Conservation (phyloP, 2,888 invertebrate species). For the Atethmia centrago region DNA sequence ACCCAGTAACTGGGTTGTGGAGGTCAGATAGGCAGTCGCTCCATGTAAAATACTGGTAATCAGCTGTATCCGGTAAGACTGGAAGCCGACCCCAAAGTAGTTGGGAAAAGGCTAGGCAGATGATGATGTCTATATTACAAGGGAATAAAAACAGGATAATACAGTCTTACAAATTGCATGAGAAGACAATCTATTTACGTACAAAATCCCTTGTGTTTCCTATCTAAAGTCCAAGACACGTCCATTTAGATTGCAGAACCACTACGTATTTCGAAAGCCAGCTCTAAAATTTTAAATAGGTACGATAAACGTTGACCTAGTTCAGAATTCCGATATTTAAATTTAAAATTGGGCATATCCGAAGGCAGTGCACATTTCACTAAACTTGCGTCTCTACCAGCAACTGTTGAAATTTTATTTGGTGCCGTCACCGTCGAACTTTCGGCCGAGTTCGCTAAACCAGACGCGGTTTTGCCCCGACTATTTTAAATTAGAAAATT, state of each 20-base stretch:
- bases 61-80: no score
- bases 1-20: no score
- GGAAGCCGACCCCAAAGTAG: no score
- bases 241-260: conserved; percentile 26
- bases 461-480: conserved; percentile 61
- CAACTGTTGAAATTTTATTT: conserved; percentile 78
- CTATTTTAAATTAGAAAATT: conserved; percentile 76
- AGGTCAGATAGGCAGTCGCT: no score
- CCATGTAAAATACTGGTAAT: no score
- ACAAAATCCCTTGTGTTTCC: conserved; percentile 24
- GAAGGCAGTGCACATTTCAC: conserved; percentile 69
- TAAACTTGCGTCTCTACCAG: conserved; percentile 61
- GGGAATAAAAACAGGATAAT: conserved; percentile 16
- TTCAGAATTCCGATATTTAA: conserved; percentile 69
- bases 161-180: conserved; percentile 34
- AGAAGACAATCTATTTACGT: conserved; percentile 15
- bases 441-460: conserved; percentile 66
- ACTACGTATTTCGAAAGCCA: conserved; percentile 19
- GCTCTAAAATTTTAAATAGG: conserved; percentile 36
- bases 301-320: conserved; percentile 46
- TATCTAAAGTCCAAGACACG: conserved; percentile 14
- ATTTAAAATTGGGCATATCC: conserved; percentile 73
- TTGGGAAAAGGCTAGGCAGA: no score
- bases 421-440: conserved; percentile 65
- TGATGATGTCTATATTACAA: not conserved